These are phyloP conservation scores for Paradisaea rubra DNA, from an alignment of 2,113 vertebrate species.

Conservation along the genomic window DNA sequence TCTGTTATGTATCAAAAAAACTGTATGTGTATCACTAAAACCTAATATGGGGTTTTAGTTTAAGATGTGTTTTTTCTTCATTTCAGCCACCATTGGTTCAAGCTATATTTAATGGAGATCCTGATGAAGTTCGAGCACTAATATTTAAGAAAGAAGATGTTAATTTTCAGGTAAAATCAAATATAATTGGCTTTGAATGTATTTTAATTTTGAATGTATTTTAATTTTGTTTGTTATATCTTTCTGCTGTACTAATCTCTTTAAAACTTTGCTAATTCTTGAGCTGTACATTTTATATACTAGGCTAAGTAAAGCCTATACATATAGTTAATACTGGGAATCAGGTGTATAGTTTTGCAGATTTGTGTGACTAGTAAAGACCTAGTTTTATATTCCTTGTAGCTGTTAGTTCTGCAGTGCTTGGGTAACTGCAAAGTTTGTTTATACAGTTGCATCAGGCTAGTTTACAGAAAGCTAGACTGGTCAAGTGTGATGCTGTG, in stretches of 20 bases:
- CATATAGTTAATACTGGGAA: neutral
- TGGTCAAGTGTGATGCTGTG: neutral
- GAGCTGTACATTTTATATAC: neutral
- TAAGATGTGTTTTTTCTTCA: conserved; percentile 21
- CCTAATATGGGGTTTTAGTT: neutral
- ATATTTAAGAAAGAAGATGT: conserved; percentile 99
- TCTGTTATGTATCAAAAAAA: neutral
- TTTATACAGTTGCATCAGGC: neutral
- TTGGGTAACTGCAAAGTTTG: neutral
- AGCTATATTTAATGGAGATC: conserved; percentile 99
- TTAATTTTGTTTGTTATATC: neutral
- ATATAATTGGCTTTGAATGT: neutral
- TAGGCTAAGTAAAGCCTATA: neutral
- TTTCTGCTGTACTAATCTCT: neutral
- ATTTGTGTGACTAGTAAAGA: neutral
- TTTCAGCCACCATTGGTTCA: conserved; percentile 95
- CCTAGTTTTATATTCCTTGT: neutral
- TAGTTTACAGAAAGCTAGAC: neutral
- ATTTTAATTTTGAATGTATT: neutral
- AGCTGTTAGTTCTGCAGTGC: neutral
- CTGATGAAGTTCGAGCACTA: conserved; percentile 95
- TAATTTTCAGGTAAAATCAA: conserved; percentile 90
- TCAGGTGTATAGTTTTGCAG: neutral
- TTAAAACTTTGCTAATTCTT: neutral
- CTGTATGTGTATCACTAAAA: neutral